Conservation (phyloP, 2,797 vertebrate genomes). For the Leucoraja ocellata region DNA sequence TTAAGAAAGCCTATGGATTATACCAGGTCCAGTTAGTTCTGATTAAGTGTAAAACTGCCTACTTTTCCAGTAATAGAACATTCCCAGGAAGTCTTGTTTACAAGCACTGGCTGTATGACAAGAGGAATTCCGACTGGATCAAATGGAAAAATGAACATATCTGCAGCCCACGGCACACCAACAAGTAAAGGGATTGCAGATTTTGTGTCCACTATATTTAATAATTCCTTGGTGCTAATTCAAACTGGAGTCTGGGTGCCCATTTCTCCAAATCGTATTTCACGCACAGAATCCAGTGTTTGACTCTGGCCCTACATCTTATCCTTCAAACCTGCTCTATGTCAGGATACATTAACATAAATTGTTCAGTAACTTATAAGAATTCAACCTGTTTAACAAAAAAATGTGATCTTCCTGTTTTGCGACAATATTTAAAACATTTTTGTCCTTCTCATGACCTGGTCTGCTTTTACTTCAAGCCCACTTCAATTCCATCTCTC, state of each 20-base stretch:
- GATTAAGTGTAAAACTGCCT: background rate
- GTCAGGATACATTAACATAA: background rate
- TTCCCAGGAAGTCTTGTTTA: background rate
- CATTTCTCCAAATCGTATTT: background rate
- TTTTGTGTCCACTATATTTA: background rate
- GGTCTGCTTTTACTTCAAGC: background rate
- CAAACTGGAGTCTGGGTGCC: background rate
- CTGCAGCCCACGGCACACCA: background rate
- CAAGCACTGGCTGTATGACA: background rate
- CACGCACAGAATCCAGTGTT: background rate
- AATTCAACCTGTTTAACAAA: background rate
- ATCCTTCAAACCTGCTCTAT: background rate
- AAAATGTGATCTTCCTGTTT: background rate
- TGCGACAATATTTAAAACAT: background rate
- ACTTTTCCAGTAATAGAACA: background rate
- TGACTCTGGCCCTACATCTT: background rate
- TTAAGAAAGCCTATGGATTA: no score
- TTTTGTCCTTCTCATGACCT: background rate
- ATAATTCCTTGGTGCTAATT: background rate
- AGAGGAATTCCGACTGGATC: background rate
- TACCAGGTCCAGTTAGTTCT: no score
- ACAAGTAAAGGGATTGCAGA: background rate
- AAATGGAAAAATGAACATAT: background rate
- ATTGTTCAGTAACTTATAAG: background rate
- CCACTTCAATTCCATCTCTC: background rate